A percentile compares a stretch with the other conserved stretches of the same genome.
Conservation (phyloP, 2,113 vertebrate species). For the Pimephales promelas region DNA sequence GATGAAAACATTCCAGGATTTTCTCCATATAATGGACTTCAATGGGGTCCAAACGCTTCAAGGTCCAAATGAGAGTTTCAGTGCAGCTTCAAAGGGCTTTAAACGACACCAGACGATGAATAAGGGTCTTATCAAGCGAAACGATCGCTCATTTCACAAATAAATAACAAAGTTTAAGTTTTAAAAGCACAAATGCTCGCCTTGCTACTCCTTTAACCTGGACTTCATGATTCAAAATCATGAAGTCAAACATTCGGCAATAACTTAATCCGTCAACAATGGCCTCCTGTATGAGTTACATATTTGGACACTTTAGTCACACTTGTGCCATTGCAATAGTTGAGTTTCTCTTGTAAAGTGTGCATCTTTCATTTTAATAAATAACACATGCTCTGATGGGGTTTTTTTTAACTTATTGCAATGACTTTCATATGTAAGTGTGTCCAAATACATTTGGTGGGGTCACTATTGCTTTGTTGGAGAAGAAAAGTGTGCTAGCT, state of each 20-base stretch:
- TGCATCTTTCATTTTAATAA: not conserved
- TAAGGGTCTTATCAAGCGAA: too few species aligned
- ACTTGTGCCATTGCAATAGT: not conserved
- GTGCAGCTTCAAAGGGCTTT: too few species aligned
- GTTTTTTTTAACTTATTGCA: not conserved
- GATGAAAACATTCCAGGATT: too few species aligned
- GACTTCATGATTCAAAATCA: not conserved
- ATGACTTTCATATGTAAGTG: not conserved
- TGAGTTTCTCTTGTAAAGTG: not conserved
- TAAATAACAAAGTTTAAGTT: too few species aligned
- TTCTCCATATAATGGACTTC: too few species aligned
- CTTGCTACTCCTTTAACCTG: too few species aligned
- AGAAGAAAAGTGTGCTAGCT: not conserved
- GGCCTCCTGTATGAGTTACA: not conserved
- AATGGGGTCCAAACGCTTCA: too few species aligned
- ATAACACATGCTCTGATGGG: not conserved
- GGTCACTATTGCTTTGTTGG: not conserved
- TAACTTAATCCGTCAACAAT: not conserved
- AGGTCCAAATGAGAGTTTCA: too few species aligned
- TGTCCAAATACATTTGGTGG: not conserved
- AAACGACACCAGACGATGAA: too few species aligned
- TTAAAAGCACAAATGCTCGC: too few species aligned
- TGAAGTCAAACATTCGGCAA: not conserved
- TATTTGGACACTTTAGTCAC: not conserved
- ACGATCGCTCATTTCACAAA: too few species aligned